Conservation (phyloP, 2,797 vertebrate genomes). For the Melanotaenia trifasciata region DNA sequence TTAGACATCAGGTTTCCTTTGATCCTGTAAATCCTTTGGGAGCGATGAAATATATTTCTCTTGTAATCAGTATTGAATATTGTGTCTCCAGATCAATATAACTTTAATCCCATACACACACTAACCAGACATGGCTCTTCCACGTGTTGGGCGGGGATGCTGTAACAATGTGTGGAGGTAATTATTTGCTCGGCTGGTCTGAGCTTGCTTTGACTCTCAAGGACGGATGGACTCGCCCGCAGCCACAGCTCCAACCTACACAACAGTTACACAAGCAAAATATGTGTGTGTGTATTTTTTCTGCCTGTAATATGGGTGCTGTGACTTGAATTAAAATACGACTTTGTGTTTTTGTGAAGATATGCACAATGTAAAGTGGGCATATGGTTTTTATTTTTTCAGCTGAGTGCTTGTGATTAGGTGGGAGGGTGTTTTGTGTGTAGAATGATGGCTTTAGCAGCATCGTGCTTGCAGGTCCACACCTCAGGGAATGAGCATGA, state of each 20-base stretch:
- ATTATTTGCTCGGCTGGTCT: conserved; percentile 81
- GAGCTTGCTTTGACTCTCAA: conserved; percentile 70
- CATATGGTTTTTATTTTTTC: conserved; percentile 20
- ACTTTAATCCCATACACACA: conserved; percentile 25
- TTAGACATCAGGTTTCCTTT: not conserved
- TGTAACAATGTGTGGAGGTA: conserved; percentile 65
- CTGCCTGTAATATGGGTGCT: conserved; percentile 16
- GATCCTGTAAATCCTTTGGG: conserved; percentile 9
- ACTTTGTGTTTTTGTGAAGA: conserved; percentile 47
- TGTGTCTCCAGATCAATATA: conserved; percentile 41
- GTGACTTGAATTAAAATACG: conserved; percentile 52
- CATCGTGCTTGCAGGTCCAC: conserved; percentile 45
- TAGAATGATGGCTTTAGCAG: conserved; percentile 44
- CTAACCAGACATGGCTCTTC: conserved; percentile 10
- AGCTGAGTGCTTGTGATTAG: conserved; percentile 5
- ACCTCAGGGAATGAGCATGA: conserved; percentile 48
- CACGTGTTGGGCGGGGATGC: conserved; percentile 35
- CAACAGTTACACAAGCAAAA: conserved; percentile 47
- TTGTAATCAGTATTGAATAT: conserved; percentile 32
- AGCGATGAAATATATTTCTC: conserved; percentile 35
- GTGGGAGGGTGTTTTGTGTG: conserved; percentile 1
- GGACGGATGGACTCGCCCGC: conserved; percentile 64
- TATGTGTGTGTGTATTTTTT: conserved; percentile 15
- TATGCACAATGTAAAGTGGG: conserved; percentile 47
- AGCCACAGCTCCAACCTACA: conserved; percentile 50